A percentile compares a stretch with the other conserved stretches of the same genome.
Evolutionary conservation across 2,113 vertebrate genomes (phyloP).

Genomic region (Mungos mungo): DNA sequence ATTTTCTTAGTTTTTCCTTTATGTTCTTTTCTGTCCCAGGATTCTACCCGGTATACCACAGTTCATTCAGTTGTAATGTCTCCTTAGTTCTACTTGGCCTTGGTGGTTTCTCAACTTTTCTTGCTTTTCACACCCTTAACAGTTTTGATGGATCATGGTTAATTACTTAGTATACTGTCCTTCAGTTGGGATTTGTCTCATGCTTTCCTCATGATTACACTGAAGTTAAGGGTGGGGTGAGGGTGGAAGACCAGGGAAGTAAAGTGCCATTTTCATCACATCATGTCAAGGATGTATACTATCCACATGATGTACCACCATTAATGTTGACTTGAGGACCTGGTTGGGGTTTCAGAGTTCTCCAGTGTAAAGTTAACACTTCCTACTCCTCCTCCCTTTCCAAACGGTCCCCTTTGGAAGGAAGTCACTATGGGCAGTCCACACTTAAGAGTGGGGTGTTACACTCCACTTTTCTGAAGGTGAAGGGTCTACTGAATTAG

Average conservation of each 20-base stretch:
- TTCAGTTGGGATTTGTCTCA: neutral
- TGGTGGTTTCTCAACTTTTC: neutral
- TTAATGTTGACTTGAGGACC: neutral
- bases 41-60: neutral
- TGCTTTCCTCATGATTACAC: neutral
- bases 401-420: neutral
- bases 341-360: neutral
- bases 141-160: neutral
- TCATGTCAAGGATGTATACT: fast-evolving
- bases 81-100: neutral
- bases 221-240: neutral
- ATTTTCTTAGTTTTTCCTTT: neutral
- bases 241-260: neutral
- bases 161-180: neutral
- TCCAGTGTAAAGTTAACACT: neutral
- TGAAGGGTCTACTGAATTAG: neutral
- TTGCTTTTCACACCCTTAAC: neutral
- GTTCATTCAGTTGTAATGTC: neutral
- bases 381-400: fast-evolving
- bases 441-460: neutral
- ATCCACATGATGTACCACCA: neutral
- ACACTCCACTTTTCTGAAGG: neutral
- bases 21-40: neutral
- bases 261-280: neutral
- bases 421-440: neutral